A percentile compares a stretch with the other conserved stretches of the same genome.
phyloP scores from a whole-genome alignment of 2,888 invertebrate genomes.

The Nemotelus pantherinus region DNA sequence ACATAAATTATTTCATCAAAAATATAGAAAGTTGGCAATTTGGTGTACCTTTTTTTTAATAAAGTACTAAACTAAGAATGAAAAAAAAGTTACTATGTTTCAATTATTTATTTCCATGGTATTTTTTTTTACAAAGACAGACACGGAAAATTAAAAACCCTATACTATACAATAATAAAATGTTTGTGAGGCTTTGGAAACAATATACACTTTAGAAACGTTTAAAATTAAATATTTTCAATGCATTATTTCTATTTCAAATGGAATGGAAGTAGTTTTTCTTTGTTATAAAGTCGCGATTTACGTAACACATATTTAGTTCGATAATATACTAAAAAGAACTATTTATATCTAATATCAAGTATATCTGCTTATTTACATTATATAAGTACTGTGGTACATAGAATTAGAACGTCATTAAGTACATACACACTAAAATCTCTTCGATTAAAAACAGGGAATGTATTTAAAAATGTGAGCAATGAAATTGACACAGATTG shows the following conservation, averaged over 20 bases:
- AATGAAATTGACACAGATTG: too few relatives aligned
- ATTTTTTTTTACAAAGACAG: slow-evolving; percentile 24
- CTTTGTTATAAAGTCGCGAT: too few relatives aligned
- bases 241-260: slow-evolving; percentile 4
- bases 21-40: too few relatives aligned
- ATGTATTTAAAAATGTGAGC: too few relatives aligned
- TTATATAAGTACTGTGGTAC: neutral
- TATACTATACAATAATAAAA: slow-evolving; percentile 32
- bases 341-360: neutral
- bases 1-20: too few relatives aligned
- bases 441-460: too few relatives aligned
- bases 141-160: slow-evolving; percentile 8
- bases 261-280: neutral
- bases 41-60: too few relatives aligned
- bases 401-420: too few relatives aligned
- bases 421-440: too few relatives aligned
- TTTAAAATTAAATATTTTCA: slow-evolving; percentile 29
- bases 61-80: too few relatives aligned
- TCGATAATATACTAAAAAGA: slow-evolving; percentile 2
- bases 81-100: too few relatives aligned
- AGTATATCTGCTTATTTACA: neutral
- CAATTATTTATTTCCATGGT: neutral
- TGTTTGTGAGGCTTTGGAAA: slow-evolving; percentile 24
- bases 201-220: slow-evolving; percentile 23
- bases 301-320: too few relatives aligned